Evolutionary conservation across 2,888 invertebrate species (phyloP).

Genomic region (Cacoxenus indagator): DNA sequence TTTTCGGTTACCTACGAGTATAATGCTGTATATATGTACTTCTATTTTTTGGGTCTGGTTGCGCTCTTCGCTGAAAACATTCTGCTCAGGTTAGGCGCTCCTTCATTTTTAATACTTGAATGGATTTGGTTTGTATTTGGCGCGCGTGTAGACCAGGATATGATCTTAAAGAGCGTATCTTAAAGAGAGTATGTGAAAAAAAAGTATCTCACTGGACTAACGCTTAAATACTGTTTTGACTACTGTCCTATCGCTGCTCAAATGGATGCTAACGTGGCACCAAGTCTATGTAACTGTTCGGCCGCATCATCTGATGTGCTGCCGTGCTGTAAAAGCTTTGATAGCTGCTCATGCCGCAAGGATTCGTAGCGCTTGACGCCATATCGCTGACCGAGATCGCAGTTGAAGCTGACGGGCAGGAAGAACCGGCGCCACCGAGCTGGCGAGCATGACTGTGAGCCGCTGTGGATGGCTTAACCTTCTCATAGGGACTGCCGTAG

Average conservation of each 20-base stretch:
- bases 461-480: conserved; percentile 62
- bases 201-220: background rate
- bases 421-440: background rate
- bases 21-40: too few relatives aligned
- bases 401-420: conserved; percentile 28
- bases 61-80: too few relatives aligned
- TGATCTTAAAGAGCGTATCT: background rate
- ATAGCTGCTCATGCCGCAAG: conserved; percentile 67
- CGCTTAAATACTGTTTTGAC: background rate
- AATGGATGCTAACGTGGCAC: conserved; percentile 63
- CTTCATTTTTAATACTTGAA: too few relatives aligned
- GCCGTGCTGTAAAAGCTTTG: conserved; percentile 66
- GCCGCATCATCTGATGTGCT: conserved; percentile 66
- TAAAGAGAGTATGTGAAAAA: background rate
- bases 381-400: background rate
- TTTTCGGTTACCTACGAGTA: too few relatives aligned
- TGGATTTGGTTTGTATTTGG: too few relatives aligned
- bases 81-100: too few relatives aligned
- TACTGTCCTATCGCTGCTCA: background rate
- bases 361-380: conserved; percentile 34
- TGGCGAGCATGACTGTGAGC: conserved; percentile 30
- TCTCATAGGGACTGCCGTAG: conserved; percentile 70
- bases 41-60: too few relatives aligned
- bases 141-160: background rate
- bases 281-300: conserved; percentile 69